These are phyloP conservation scores for Synergus itoensis DNA, from an alignment of 2,888 invertebrate species.

Conservation along the genomic window DNA sequence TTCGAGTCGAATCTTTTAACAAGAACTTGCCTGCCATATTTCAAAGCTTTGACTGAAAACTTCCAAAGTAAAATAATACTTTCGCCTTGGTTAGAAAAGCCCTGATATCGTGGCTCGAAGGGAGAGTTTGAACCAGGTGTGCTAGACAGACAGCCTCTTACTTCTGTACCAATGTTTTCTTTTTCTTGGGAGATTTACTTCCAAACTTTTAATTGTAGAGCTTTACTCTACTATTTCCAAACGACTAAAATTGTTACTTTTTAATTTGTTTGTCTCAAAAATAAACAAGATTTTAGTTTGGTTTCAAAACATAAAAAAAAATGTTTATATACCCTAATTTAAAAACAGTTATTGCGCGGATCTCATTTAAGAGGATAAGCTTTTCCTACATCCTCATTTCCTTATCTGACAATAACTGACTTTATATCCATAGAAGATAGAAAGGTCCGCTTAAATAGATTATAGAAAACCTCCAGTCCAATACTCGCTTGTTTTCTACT, in stretches of 20 bases:
- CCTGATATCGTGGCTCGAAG: neutral
- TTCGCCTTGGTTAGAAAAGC: slow-evolving; percentile 4
- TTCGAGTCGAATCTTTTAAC: neutral
- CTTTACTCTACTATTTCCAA: slow-evolving; percentile 1
- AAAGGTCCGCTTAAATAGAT: slow-evolving; percentile 23
- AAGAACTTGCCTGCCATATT: neutral
- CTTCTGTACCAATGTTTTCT: neutral
- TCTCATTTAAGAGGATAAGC: slow-evolving; percentile 11
- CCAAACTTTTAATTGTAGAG: slow-evolving; percentile 9
- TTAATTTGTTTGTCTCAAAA: slow-evolving; percentile 2
- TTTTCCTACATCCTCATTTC: slow-evolving; percentile 9
- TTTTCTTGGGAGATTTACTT: slow-evolving; percentile 19
- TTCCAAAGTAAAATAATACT: slow-evolving; percentile 12
- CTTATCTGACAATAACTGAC: slow-evolving; percentile 25
- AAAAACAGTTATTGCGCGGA: neutral
- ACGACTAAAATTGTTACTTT: neutral
- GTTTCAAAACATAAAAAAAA: neutral
- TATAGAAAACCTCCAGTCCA: slow-evolving; percentile 12
- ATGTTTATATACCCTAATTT: neutral
- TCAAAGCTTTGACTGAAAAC: slow-evolving; percentile 9
- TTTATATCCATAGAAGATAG: slow-evolving; percentile 16
- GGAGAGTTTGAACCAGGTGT: neutral
- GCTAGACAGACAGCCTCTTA: neutral
- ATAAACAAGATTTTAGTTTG: neutral
- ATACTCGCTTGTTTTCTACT: slow-evolving; percentile 12